phyloP scores from a whole-genome alignment of 2,888 invertebrate species.

The Panzeria rudis region DNA sequence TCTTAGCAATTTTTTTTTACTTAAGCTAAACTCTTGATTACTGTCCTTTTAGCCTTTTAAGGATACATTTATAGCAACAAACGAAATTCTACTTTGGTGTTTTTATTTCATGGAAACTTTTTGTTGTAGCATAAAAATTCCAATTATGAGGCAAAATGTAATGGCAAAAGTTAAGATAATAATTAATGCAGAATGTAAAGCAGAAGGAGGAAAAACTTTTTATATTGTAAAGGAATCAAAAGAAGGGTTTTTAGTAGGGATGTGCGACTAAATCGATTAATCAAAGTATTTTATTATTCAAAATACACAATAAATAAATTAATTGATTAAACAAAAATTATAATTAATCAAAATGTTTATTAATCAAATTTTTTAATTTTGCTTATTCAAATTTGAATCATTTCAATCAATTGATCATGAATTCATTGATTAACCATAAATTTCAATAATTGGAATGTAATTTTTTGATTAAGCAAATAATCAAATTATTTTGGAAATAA shows the following conservation, averaged over 20 bases:
- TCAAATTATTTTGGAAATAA: too few species aligned
- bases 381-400: too few species aligned
- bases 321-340: too few species aligned
- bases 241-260: not conserved
- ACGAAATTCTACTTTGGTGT: not conserved
- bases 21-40: not conserved
- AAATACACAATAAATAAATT: too few species aligned
- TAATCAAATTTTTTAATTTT: too few species aligned
- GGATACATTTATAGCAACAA: not conserved
- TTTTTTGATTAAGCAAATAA: too few species aligned
- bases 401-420: too few species aligned
- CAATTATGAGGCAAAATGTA: not conserved
- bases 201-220: not conserved
- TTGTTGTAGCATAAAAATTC: not conserved
- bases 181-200: not conserved
- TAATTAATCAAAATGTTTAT: too few species aligned
- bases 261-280: too few species aligned
- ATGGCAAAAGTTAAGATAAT: not conserved
- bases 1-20: not conserved
- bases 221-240: not conserved
- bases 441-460: too few species aligned
- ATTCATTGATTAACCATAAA: too few species aligned
- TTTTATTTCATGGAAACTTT: not conserved
- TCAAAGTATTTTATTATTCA: too few species aligned
- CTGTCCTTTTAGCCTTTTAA: not conserved